These are phyloP conservation scores for Leptopilina boulardi DNA, from an alignment of 1,140 invertebrate species.

Conservation along the genomic window DNA sequence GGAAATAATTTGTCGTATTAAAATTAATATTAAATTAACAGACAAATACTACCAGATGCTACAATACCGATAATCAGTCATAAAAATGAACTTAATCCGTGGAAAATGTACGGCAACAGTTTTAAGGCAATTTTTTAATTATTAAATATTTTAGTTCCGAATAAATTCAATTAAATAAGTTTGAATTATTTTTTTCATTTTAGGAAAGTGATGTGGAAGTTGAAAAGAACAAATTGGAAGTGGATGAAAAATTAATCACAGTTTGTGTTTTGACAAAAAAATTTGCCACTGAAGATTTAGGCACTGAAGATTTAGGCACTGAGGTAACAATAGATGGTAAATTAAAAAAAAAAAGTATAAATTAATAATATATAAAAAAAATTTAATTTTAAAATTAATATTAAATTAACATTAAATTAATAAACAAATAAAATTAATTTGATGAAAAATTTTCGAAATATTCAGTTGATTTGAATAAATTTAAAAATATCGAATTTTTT, in stretches of 20 bases:
- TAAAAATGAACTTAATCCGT: conserved; percentile 51
- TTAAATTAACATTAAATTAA: too few species aligned
- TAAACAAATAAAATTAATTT: too few species aligned
- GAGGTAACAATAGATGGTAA: conserved; percentile 72
- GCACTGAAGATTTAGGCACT: conserved; percentile 62
- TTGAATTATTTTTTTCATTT: too few species aligned
- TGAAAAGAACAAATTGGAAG: not conserved
- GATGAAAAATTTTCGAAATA: too few species aligned
- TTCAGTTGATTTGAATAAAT: not conserved
- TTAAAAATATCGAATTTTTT: conserved; percentile 44
- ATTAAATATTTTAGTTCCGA: not conserved
- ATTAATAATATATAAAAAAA: too few species aligned
- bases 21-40: not conserved
- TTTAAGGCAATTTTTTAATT: conserved; percentile 57
- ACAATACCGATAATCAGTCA: conserved; percentile 32
- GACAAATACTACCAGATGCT: not conserved
- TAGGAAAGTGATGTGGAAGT: conserved; percentile 46
- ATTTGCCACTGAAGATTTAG: conserved; percentile 62
- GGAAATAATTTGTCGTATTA: conserved; percentile 7
- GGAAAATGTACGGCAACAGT: conserved; percentile 69
- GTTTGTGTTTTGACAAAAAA: conserved; percentile 61
- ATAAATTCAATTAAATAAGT: conserved; percentile 34
- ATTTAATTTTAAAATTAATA: too few species aligned
- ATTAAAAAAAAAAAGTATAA: conserved; percentile 2
- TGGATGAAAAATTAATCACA: conserved; percentile 42